Evolutionary conservation across 2,888 invertebrate genomes (phyloP).

Genomic region (Cacoxenus indagator): DNA sequence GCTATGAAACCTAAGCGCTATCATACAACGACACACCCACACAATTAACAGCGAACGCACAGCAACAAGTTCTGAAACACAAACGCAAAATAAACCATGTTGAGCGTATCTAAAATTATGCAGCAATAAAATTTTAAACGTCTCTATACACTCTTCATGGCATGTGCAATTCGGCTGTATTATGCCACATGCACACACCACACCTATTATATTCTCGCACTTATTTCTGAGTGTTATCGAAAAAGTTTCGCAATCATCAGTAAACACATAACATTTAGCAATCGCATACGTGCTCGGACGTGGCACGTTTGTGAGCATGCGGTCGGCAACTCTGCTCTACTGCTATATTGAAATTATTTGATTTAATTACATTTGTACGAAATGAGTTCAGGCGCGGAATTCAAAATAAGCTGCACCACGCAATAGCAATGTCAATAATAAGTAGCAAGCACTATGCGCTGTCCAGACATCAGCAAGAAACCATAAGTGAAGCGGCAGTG

Average conservation of each 20-base stretch:
- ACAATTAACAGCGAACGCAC: not conserved
- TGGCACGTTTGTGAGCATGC: not conserved
- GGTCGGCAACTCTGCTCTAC: no score
- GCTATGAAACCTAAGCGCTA: not conserved
- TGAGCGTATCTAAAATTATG: conserved; percentile 24
- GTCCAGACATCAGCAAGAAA: no score
- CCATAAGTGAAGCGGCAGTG: no score
- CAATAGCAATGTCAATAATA: no score
- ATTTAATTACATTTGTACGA: no score
- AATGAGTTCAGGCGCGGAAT: no score
- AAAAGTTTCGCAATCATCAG: conserved; percentile 64
- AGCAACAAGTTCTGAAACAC: conserved; percentile 2
- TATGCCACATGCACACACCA: not conserved
- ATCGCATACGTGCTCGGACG: not conserved
- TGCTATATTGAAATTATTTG: no score
- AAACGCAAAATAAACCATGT: not conserved
- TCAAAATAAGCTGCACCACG: no score
- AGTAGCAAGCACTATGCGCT: no score
- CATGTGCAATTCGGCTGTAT: not conserved
- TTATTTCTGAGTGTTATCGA: conserved; percentile 67
- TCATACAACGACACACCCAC: not conserved
- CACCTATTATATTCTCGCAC: conserved; percentile 46
- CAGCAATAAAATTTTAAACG: conserved; percentile 27
- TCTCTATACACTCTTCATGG: not conserved
- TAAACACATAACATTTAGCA: not conserved